Evolutionary conservation across 2,888 invertebrate genomes (phyloP), one percentile per base, ranked within the genome.

Genomic region (Listrodromus nycthemerus): DNA sequence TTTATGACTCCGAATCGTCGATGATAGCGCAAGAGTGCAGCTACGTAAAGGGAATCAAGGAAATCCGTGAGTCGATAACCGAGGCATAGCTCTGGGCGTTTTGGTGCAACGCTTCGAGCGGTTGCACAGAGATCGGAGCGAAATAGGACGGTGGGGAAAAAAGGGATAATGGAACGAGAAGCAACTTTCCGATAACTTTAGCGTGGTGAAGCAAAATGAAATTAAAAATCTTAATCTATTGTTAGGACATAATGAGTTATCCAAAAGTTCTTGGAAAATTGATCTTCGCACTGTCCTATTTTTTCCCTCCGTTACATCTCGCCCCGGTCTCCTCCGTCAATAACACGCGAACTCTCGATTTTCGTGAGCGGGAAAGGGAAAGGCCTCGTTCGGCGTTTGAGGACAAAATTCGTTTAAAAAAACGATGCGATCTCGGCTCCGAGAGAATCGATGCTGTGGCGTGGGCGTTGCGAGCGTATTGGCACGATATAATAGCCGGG

Each of bases 1-100:
- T 80, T 83, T 80, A 80, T 80, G 80, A 37, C 69, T 48, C 41
- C 61, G 41, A 66, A 66, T 74, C 24, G 50, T 21, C 74, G 76
- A 80, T 83, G 66, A 76, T 83, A 80, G 80, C 74, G 73, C 69
- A 13, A 45, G 30, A 71, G 67, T 61, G 67, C 37, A 41, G 55
- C 21, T 1, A 10, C 21, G 55, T 21, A 21, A 21, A 7, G 55
- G 58, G 58, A 78, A 83, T 80, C 48, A 70, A 71, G 77, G 83
- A 83, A 80, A 81, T 80, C 77, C 82, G 78, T 80, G 65, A 48
- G 75, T 80, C 83, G 78, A 84, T 84, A 77, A 80, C 45, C 66
- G 21, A 81, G 65, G 55, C 77, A 69, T 79, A 67, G 78, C 84
- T 83, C 71, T 63, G 27, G 86, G 86, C 86, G 67, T 50, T 86